Conservation (phyloP, 2,888 invertebrate species). For the Brassicogethes aeneus region DNA sequence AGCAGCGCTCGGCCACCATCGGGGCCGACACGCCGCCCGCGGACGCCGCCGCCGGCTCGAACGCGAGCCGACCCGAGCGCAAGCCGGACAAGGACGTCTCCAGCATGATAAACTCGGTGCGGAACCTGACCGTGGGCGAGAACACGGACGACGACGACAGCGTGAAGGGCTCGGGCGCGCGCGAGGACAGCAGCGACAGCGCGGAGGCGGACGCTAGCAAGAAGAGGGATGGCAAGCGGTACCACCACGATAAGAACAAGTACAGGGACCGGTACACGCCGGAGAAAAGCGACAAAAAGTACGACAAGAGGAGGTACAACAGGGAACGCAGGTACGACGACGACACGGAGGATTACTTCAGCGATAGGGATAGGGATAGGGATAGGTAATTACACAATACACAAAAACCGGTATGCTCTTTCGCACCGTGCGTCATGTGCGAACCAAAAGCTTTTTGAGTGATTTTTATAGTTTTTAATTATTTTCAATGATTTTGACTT, state of each 20-base stretch:
- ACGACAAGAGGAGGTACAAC: conserved; percentile 36
- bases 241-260: conserved; percentile 14
- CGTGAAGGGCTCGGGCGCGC: conserved; percentile 16
- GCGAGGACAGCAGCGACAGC: conserved; percentile 34
- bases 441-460: too few relatives aligned
- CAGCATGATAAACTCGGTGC: conserved; percentile 28
- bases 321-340: conserved; percentile 52
- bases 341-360: conserved; percentile 56
- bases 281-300: conserved; percentile 28
- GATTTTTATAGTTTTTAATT: too few relatives aligned
- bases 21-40: conserved; percentile 39
- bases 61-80: conserved; percentile 9
- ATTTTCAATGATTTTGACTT: too few relatives aligned
- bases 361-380: conserved; percentile 53
- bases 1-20: conserved; percentile 36
- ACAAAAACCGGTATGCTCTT: too few relatives aligned
- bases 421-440: too few relatives aligned
- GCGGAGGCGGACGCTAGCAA: conserved; percentile 25
- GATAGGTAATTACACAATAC: too few relatives aligned
- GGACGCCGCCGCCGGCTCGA: conserved; percentile 3
- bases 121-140: conserved; percentile 37
- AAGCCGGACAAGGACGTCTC: conserved; percentile 24
- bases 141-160: conserved; percentile 27
- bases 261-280: conserved; percentile 31
- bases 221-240: conserved; percentile 7